Evolutionary conservation across 2,888 invertebrate genomes (phyloP).

Genomic region (Pimpla rufipes): DNA sequence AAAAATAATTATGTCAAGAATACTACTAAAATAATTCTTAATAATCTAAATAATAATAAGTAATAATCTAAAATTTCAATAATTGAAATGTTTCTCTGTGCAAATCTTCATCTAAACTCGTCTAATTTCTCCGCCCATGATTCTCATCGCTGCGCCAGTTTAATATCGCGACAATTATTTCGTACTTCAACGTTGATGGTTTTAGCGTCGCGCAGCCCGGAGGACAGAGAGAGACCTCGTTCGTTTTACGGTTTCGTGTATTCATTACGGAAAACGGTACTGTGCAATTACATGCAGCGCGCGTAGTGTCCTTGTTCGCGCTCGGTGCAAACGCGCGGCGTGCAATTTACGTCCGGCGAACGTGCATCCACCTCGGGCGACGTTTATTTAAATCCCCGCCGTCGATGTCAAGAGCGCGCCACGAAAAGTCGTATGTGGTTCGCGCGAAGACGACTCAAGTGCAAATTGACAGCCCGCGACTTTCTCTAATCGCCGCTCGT

Average conservation of each 20-base stretch:
- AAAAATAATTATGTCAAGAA: no score
- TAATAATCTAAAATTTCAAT: no score
- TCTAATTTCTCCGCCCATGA: no score
- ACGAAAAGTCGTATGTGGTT: neutral
- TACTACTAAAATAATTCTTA: no score
- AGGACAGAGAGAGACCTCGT: constrained; percentile 12
- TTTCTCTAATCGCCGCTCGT: constrained; percentile 25
- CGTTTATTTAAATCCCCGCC: neutral
- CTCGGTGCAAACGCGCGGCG: neutral
- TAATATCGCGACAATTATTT: no score
- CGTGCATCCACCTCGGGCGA: neutral
- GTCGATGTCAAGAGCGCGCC: neutral
- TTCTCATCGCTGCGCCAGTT: no score
- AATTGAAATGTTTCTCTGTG: no score
- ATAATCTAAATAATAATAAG: no score
- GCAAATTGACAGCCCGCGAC: constrained; percentile 6
- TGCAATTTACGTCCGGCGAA: neutral
- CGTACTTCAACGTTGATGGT: neutral
- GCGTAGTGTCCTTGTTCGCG: constrained; percentile 40
- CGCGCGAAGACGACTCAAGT: neutral
- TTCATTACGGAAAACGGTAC: constrained; percentile 50
- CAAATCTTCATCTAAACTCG: no score
- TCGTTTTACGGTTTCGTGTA: constrained; percentile 47
- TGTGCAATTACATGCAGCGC: constrained; percentile 36
- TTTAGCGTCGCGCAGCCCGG: neutral